Evolutionary conservation across 2,888 invertebrate species (phyloP).

Genomic region (Saturnia pavonia): DNA sequence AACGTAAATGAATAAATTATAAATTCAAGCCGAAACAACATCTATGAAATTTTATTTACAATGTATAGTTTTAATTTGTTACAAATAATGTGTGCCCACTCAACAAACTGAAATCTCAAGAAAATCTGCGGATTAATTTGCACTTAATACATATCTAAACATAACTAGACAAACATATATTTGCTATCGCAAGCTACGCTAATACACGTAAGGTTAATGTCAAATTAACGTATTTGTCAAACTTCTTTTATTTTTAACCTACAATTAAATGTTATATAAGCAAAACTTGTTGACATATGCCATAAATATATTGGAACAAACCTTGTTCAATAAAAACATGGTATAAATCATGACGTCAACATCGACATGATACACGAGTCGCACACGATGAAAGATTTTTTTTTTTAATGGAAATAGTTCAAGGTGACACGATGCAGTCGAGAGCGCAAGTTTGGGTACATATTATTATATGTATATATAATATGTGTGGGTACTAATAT

Average conservation of each 20-base stretch:
- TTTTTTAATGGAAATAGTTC: conserved; percentile 46
- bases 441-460: conserved; percentile 38
- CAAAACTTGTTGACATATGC: conserved; percentile 32
- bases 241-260: not conserved
- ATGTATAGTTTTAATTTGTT: too few relatives aligned
- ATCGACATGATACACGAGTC: conserved; percentile 17
- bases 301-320: not conserved
- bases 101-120: too few relatives aligned
- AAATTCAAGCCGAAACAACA: too few relatives aligned
- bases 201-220: not conserved
- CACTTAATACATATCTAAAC: not conserved
- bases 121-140: too few relatives aligned
- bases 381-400: conserved; percentile 40
- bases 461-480: conserved; percentile 5
- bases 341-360: conserved; percentile 10
- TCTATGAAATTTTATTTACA: too few relatives aligned
- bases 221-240: not conserved
- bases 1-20: too few relatives aligned
- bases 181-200: not conserved
- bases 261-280: not conserved
- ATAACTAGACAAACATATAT: not conserved
- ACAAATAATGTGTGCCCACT: too few relatives aligned
- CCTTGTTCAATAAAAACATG: not conserved
- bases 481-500: too few relatives aligned
- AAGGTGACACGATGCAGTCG: conserved; percentile 41